Base-by-base conservation (phyloP, 2,113 vertebrate genomes). In the Tetraodon nigroviridis region DNA sequence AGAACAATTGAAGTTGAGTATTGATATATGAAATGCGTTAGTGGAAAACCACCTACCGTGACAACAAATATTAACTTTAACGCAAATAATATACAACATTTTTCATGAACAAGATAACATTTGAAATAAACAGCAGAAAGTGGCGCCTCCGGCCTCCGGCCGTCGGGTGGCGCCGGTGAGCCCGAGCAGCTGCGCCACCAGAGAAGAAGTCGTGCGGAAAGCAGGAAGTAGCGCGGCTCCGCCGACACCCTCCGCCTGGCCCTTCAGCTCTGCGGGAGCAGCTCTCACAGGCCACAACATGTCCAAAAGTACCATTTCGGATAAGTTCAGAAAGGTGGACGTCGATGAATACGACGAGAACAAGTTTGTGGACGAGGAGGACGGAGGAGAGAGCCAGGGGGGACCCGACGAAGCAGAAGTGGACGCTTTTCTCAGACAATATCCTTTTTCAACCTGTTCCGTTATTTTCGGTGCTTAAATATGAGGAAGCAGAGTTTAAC, bases 281-380 rank as follows among this genome's bases (percentile, higher is more conserved):
- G 0, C 0, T 2, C 19, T 29, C 15, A 18, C 0, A n/a, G n/a
- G 0, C n/a, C 1, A 37, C 42, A 77, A 48, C 18, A 95, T 95
- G 93, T 90, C 93, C 32, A 94, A 92, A 79, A 92, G 90, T 51
- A 90, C 92, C 6, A 87, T 89, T 40, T 92, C 91, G 29, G 90
- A 89, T 66, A 89, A 90, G 42, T 95, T 95, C 71, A 88, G 93
- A 62, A 93, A 91, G 64, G 93, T 95, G 47, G 94, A 96, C 29
- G 93, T 96, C 42, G 94, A 96, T 58, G 94, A 96, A 69, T 96
- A 94, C 79, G 94, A 96, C 69, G 93, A 96, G 87, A 96, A 96
- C 86, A 96, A 96, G 86, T 96, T 96, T 73, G 94, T 96, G 71
- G 94, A 96, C 58, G 94, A 96, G 66, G 94, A 95, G 40, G 94